A percentile compares a stretch with the other conserved stretches of the same genome.
Evolutionary conservation across 2,888 invertebrate genomes (phyloP).

Genomic region (Tachystola acroxantha): DNA sequence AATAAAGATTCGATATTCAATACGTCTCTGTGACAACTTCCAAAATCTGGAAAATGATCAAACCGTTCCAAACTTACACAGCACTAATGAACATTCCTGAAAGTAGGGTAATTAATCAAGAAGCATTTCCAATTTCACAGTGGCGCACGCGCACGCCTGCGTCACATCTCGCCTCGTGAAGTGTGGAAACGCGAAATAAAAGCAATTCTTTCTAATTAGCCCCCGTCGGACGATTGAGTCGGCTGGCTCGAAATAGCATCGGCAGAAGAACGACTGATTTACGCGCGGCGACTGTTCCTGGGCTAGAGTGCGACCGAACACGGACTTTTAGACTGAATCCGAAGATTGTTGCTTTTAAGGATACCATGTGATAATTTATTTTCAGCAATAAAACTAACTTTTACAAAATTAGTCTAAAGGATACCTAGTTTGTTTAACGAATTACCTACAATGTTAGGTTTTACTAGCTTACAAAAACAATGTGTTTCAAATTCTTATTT

Average conservation of each 20-base stretch:
- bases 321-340: too few species aligned
- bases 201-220: constrained; percentile 78
- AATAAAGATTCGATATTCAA: too few species aligned
- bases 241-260: constrained; percentile 57
- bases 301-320: too few species aligned
- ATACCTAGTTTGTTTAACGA: too few species aligned
- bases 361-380: too few species aligned
- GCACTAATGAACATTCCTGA: constrained; percentile 39
- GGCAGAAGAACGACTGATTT: constrained; percentile 56
- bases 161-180: constrained; percentile 54
- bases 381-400: too few species aligned
- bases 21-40: too few species aligned
- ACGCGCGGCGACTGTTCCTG: constrained; percentile 60
- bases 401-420: too few species aligned
- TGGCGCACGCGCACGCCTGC: constrained; percentile 32
- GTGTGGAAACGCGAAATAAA: constrained; percentile 74
- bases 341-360: too few species aligned
- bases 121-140: constrained; percentile 49
- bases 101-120: constrained; percentile 44
- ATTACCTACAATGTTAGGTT: too few species aligned
- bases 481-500: too few species aligned
- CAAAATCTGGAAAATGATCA: not conserved
- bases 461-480: too few species aligned
- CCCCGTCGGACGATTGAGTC: constrained; percentile 50
- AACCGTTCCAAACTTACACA: constrained; percentile 17